phyloP scores from a whole-genome alignment of 2,888 invertebrate genomes.

The Cephus runcator region DNA sequence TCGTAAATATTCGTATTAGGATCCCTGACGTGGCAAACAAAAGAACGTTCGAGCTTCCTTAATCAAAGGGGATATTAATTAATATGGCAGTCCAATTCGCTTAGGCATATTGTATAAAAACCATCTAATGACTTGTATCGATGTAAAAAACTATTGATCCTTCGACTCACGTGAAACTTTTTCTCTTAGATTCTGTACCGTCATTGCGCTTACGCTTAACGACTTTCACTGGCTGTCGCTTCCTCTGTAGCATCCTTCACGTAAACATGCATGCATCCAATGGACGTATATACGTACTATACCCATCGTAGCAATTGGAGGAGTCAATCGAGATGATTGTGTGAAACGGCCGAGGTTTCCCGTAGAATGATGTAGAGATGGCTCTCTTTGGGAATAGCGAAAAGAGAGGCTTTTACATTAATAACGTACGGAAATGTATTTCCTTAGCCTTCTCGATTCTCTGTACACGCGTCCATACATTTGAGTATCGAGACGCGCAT shows the following conservation, averaged over 20 bases:
- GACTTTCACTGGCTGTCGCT: not conserved
- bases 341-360: not conserved
- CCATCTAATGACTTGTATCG: not conserved
- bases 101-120: not conserved
- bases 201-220: not conserved
- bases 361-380: not conserved
- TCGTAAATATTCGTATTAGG: not conserved
- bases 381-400: not conserved
- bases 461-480: no score
- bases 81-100: not conserved
- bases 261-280: not conserved
- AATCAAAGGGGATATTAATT: not conserved
- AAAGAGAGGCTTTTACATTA: not conserved
- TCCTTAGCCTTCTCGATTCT: not conserved
- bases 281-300: not conserved
- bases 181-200: not conserved
- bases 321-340: not conserved
- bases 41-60: no score
- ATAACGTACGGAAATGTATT: not conserved
- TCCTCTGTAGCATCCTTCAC: not conserved
- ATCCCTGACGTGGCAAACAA: no score
- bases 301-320: not conserved
- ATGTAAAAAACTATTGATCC: not conserved
- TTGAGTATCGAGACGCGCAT: not conserved
- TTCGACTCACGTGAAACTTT: not conserved